These are phyloP conservation scores for Hestina assimilis DNA, from an alignment of 1,140 invertebrate species.

Conservation along the genomic window DNA sequence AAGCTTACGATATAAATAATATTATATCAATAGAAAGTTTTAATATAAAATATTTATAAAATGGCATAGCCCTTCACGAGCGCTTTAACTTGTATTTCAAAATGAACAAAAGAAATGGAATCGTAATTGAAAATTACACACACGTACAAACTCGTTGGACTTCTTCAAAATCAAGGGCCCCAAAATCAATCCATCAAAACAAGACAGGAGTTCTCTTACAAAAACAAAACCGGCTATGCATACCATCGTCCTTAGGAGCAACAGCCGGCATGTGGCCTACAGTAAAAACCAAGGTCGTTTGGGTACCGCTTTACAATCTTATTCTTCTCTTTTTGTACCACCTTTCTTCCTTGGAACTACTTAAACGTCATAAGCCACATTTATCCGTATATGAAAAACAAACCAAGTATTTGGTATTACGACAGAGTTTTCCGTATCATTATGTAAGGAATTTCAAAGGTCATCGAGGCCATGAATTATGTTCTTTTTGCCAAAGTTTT, in stretches of 20 bases:
- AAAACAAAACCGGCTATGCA: conserved; percentile 43
- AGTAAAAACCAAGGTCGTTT: conserved; percentile 68
- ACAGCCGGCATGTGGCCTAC: conserved; percentile 69
- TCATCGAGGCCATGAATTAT: conserved; percentile 59
- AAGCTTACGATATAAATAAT: conserved; percentile 7
- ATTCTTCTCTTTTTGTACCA: conserved; percentile 59
- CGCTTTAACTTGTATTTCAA: no score
- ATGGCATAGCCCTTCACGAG: neutral
- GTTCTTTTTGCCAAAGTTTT: conserved; percentile 66
- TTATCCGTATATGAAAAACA: conserved; percentile 3
- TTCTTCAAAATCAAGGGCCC: conserved; percentile 29
- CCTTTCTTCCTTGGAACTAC: conserved; percentile 52
- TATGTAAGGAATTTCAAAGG: conserved; percentile 59
- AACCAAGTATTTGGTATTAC: conserved; percentile 18
- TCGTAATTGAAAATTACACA: conserved; percentile 10
- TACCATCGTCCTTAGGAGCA: conserved; percentile 42
- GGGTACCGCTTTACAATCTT: conserved; percentile 63
- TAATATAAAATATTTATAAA: neutral
- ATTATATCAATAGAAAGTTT: conserved; percentile 1
- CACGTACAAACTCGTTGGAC: conserved; percentile 7
- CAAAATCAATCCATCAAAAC: conserved; percentile 39
- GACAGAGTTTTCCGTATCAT: conserved; percentile 18
- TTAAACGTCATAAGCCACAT: conserved; percentile 35
- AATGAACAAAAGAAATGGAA: neutral
- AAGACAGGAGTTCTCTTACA: conserved; percentile 21